Evolutionary conservation across 92 coral and sea anemone genomes (phyloP).

Genomic region (Zoanthus sociatus): DNA sequence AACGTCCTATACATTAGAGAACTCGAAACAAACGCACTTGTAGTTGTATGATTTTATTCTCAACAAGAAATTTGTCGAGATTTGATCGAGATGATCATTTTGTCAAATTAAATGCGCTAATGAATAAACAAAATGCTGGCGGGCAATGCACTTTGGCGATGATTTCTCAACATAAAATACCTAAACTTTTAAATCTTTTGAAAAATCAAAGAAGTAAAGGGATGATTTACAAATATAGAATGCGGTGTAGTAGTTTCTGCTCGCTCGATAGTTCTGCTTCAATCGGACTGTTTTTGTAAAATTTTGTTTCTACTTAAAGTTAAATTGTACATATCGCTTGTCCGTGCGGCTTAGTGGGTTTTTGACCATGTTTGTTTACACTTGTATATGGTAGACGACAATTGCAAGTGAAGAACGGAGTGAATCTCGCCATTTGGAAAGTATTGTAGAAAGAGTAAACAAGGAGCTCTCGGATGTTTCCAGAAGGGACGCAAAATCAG

Average conservation of each 20-base stretch:
- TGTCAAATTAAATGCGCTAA: neutral
- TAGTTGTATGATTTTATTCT: too few species aligned
- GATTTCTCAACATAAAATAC: slow-evolving; percentile 10
- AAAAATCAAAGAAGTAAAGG: slow-evolving; percentile 10
- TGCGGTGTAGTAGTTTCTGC: too few species aligned
- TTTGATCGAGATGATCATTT: too few species aligned
- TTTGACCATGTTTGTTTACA: slow-evolving; percentile 31
- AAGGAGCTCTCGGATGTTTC: slow-evolving; percentile 63
- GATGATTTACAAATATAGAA: too few species aligned
- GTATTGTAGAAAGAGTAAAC: slow-evolving; percentile 46
- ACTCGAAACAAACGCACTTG: too few species aligned
- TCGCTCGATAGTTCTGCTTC: neutral
- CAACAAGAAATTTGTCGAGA: too few species aligned
- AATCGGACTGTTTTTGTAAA: slow-evolving; percentile 6
- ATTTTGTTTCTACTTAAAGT: slow-evolving; percentile 9
- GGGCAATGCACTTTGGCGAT: neutral
- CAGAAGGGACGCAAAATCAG: slow-evolving; percentile 59
- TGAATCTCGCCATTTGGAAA: slow-evolving; percentile 45
- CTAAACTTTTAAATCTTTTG: neutral
- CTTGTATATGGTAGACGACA: slow-evolving; percentile 20
- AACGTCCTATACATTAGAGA: neutral
- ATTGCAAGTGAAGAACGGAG: slow-evolving; percentile 27
- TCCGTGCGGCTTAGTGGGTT: slow-evolving; percentile 3
- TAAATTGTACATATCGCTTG: neutral
- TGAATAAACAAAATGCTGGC: neutral